Percentiles rank a stretch among this genome's conserved stretches.
phyloP scores from a whole-genome alignment of 1,140 invertebrate species.

The Oedothorax gibbosus region DNA sequence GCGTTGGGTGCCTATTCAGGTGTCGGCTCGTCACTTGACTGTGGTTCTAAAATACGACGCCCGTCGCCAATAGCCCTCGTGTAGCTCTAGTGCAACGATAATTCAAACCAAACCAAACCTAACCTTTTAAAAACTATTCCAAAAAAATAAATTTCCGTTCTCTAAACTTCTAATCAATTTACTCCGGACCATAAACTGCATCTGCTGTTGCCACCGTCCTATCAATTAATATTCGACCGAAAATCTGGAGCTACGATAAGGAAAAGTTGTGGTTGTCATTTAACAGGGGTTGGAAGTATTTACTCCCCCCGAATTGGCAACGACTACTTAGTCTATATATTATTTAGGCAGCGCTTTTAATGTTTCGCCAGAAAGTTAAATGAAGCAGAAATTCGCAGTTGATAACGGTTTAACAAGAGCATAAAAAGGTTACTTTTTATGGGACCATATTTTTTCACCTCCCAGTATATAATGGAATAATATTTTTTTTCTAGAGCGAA shows the following conservation, averaged over 20 bases:
- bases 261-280: slow-evolving; percentile 41
- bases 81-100: no score
- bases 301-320: neutral
- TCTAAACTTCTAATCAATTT: slow-evolving; percentile 50
- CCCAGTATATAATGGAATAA: neutral
- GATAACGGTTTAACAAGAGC: slow-evolving; percentile 50
- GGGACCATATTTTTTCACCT: slow-evolving; percentile 23
- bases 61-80: no score
- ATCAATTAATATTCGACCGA: slow-evolving; percentile 46
- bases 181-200: slow-evolving; percentile 51
- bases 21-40: no score
- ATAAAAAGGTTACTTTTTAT: slow-evolving; percentile 58
- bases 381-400: slow-evolving; percentile 49
- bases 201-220: slow-evolving; percentile 50
- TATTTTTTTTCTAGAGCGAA: slow-evolving; percentile 10
- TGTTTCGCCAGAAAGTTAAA: slow-evolving; percentile 43
- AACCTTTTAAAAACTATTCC: no score
- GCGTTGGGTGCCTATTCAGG: no score
- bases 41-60: no score
- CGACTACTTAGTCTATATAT: slow-evolving; percentile 33
- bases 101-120: no score
- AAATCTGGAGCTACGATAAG: slow-evolving; percentile 50
- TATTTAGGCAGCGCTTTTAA: slow-evolving; percentile 53
- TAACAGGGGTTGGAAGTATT: slow-evolving; percentile 8
- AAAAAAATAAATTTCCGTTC: neutral